Evolutionary conservation across 2,888 invertebrate genomes (phyloP).

Genomic region (Stramonita haemastoma): DNA sequence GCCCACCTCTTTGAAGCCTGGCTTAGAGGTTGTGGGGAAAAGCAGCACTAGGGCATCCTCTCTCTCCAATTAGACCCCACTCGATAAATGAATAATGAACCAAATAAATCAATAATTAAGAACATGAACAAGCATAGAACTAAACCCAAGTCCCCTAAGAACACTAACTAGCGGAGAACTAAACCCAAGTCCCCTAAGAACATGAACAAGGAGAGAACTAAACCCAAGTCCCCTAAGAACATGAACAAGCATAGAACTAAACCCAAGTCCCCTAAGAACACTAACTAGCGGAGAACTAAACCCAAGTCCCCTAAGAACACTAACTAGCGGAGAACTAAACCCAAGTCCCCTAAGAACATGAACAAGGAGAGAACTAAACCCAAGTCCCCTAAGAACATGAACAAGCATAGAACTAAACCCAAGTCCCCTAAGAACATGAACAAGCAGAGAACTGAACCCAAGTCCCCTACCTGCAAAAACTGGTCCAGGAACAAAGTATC

Average conservation of each 20-base stretch:
- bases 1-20: too few relatives aligned
- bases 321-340: neutral
- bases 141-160: too few relatives aligned
- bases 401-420: neutral
- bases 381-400: too few relatives aligned
- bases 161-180: neutral
- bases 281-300: neutral
- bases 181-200: neutral
- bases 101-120: neutral
- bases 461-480: conserved; percentile 55
- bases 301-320: neutral
- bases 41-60: too few relatives aligned
- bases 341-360: neutral
- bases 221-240: neutral
- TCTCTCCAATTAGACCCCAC: too few relatives aligned
- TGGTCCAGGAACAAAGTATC: conserved; percentile 58
- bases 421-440: neutral
- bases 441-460: neutral
- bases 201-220: neutral
- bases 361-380: too few relatives aligned
- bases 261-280: too few relatives aligned
- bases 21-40: too few relatives aligned
- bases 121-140: too few relatives aligned
- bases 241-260: too few relatives aligned
- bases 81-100: neutral